Evolutionary conservation across 2,888 invertebrate species (phyloP).

Genomic region (Tipula confusa): DNA sequence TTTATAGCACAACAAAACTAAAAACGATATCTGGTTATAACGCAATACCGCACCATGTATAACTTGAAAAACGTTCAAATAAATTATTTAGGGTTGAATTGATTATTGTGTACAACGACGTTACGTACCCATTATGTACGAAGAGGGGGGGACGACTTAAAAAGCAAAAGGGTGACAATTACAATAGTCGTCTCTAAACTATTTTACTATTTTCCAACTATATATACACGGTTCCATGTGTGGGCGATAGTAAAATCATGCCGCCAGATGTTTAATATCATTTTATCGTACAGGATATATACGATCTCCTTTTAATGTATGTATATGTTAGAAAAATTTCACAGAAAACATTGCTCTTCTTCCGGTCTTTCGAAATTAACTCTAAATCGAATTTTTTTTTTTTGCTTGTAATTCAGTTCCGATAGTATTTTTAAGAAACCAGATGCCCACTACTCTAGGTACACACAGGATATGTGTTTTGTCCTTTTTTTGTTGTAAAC

Average conservation of each 20-base stretch:
- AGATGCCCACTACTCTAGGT: neutral
- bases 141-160: neutral
- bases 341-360: neutral
- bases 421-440: neutral
- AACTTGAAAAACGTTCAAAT: neutral
- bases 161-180: neutral
- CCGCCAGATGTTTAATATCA: neutral
- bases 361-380: neutral
- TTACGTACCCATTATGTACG: neutral
- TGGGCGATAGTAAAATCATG: neutral
- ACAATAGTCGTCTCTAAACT: neutral
- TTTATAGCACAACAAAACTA: neutral
- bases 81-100: constrained; percentile 20
- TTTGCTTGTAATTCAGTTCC: neutral
- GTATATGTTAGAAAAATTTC: neutral
- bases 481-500: neutral
- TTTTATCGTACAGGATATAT: neutral
- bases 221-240: neutral
- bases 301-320: neutral
- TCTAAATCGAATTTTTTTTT: neutral
- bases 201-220: neutral
- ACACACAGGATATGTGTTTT: neutral
- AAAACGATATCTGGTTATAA: neutral
- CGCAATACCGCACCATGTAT: neutral
- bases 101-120: neutral